A percentile compares a stretch with the other conserved stretches of the same genome.
Evolutionary conservation across 37 sponge, comb jelly and placozoan genomes (phyloP).

Genomic region (Halisarca cf. caerulea): DNA sequence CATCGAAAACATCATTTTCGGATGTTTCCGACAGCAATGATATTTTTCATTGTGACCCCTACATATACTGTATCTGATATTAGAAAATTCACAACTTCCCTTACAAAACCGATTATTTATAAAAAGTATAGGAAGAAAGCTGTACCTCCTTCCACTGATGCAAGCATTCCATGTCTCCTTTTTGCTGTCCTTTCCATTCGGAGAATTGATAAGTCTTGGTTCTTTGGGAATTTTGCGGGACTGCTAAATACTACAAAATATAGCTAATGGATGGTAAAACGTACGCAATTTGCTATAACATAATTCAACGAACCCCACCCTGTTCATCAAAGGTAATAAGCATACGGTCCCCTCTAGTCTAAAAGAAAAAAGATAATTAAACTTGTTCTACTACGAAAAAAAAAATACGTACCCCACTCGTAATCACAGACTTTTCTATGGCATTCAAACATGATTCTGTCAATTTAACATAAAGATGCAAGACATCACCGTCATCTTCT

Average conservation of each 20-base stretch:
- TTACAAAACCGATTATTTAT: neutral
- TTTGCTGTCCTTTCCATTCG: constrained; percentile 13
- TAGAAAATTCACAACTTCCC: no score
- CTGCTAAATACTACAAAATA: neutral
- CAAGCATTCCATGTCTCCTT: constrained; percentile 61
- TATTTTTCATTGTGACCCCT: no score
- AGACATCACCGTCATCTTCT: neutral
- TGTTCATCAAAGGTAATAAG: constrained; percentile 57
- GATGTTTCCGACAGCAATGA: no score
- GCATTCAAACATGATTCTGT: constrained; percentile 70
- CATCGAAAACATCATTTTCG: no score
- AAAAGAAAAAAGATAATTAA: no score
- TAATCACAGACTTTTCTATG: constrained; percentile 12
- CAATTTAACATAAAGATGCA: constrained; percentile 68
- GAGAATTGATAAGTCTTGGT: neutral
- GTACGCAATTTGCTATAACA: neutral
- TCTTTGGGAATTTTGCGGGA: neutral
- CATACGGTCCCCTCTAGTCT: constrained; percentile 15
- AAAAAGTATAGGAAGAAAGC: neutral
- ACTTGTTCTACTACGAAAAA: no score
- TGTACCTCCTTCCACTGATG: constrained; percentile 41
- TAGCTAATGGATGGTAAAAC: neutral
- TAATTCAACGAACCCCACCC: constrained; percentile 60
- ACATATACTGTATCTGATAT: no score
- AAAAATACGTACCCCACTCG: neutral